Evolutionary conservation across 2,888 invertebrate genomes (phyloP), one percentile per base, ranked within the genome.

Genomic region (Lepidochitona cinerea): DNA sequence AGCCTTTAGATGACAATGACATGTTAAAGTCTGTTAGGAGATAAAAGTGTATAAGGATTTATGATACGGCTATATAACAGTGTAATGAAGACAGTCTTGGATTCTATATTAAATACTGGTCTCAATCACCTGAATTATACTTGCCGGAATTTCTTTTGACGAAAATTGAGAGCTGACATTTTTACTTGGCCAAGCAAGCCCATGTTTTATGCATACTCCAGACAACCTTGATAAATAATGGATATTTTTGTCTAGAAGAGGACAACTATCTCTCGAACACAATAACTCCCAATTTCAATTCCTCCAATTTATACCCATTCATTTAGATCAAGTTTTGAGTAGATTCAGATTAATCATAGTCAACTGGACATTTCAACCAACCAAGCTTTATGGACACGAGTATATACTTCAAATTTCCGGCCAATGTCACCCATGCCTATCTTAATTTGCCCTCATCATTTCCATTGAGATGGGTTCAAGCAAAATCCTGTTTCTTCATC

Each of bases 181-280:
- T 59, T 59, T 59, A 59, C 32, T 59, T 18, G 59, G 59, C 23
- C 49, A 26, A 23, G 23, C 59, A 29, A 14, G 26, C 29, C 32
- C 59, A 59, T 59, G 59, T 59, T 59, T 59, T 29, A 59, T 59
- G 59, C 59, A 59, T 59, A 32, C 26, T 59, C 59, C 59, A 59
- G 59, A 59, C 59, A 59, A 32, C 23, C 59, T 59, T 59, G 59
- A 59, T 59, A 59, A 59, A 59, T 59, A 59, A 59, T 59, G 59
- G 59, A 59, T 59, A 59, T 59, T 59, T 29, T 29, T 59, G 59
- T 59, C 59, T 59, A 26, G 14, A 59, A 26, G 14, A 59, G 32
- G 29, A 18, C 29, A 59, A 29, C 59, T 29, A 59, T 26, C 49
- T n/a, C 49, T 49, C 49, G 23, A 18, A 49, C 23, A 49, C 49